These are phyloP conservation scores for Rhinoderma darwinii DNA, from an alignment of 2,113 vertebrate genomes.

Conservation along the genomic window DNA sequence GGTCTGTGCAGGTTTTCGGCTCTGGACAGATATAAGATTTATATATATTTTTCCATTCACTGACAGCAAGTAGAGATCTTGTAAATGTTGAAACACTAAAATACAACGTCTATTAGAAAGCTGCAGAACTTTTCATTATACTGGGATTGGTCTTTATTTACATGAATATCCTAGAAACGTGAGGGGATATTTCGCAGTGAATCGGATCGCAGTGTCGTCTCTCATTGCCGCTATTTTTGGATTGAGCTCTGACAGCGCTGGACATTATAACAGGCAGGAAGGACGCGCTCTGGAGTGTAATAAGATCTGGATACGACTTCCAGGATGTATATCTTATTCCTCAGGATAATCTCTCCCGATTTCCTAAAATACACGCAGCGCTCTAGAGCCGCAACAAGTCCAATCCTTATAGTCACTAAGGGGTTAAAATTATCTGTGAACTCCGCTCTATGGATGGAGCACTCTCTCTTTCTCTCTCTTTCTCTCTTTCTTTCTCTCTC, in stretches of 20 bases:
- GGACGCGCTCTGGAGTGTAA: background rate
- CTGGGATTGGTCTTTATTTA: no score
- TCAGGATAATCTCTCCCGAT: background rate
- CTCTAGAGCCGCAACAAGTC: background rate
- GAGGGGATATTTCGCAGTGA: background rate
- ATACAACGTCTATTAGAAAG: no score
- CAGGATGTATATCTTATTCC: constrained; percentile 13
- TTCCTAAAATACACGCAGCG: background rate
- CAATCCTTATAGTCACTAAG: no score
- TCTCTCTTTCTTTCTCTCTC: no score
- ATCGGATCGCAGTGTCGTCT: background rate
- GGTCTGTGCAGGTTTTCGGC: background rate
- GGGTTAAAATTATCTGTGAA: no score
- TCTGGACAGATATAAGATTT: background rate
- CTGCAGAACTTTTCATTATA: no score
- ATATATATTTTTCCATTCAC: background rate
- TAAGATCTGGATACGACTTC: background rate
- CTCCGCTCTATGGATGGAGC: background rate
- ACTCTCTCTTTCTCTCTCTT: no score
- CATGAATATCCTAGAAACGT: background rate
- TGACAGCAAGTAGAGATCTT: background rate
- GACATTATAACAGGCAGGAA: background rate
- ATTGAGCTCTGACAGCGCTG: background rate
- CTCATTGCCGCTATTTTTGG: background rate
- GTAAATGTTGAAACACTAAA: no score